phyloP scores from a whole-genome alignment of 2,113 vertebrate genomes.

The Myotis brandtii region DNA sequence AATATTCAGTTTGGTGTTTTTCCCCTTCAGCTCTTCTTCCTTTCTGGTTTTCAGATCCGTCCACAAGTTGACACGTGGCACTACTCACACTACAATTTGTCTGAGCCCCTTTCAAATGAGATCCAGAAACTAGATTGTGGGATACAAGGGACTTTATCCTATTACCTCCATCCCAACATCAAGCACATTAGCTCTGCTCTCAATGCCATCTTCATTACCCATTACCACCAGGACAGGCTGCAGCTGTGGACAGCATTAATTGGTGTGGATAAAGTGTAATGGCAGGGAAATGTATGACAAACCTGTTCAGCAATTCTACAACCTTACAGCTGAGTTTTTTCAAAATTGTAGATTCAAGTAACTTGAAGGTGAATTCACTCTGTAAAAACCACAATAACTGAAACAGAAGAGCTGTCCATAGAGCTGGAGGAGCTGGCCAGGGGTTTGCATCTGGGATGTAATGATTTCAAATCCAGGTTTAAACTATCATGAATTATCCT shows the following conservation, averaged over 20 bases:
- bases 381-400: neutral
- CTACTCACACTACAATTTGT: neutral
- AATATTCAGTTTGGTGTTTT: neutral
- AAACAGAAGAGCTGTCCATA: neutral
- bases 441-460: neutral
- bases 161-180: neutral
- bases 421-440: neutral
- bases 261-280: neutral
- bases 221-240: neutral
- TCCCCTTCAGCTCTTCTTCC: neutral
- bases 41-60: neutral
- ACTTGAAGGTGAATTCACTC: neutral
- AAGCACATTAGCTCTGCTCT: neutral
- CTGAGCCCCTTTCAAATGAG: neutral
- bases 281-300: neutral
- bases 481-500: neutral
- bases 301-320: neutral
- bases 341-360: neutral
- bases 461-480: constrained; percentile 6
- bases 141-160: neutral
- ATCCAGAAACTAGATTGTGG: neutral
- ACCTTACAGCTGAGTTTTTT: neutral
- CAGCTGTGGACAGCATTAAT: neutral
- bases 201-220: neutral
- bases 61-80: neutral